Evolutionary conservation across 2,888 invertebrate species (phyloP), one percentile per base, ranked within the genome.

Genomic region (Orthosia incerta): DNA sequence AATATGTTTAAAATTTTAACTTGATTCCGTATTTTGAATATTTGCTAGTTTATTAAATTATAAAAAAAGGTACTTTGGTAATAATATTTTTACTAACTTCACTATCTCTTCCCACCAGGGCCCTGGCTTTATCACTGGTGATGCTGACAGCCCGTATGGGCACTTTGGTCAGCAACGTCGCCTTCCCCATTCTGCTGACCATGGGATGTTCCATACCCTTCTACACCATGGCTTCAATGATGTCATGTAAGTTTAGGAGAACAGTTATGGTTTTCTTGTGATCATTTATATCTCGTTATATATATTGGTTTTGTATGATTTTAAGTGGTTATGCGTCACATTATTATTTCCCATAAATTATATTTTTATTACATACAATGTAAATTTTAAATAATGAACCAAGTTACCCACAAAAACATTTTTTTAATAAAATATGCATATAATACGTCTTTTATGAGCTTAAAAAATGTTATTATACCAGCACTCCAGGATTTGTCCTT

Each of bases 141-240:
- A 92, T 94, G 93, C 87, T 89, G 56, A 73, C 74, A 0, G 93
- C 93, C 0, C 89, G 95, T 0, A 77, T 91, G 0, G 94, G 94
- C 0, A 92, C 93, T 0, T 79, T 95, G 13, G 57, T 89, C 1
- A 93, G 94, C 0, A 94, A 94, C 66, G 83, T 95, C 0, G 62
- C 87, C 1, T 95, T 95, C 63, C 94, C 95, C 0, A 81, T 94
- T 20, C 82, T 95, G 0, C 82, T 95, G 31, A 85, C 88, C 5
- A 86, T 90, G 69, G 92, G 92, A 0, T 95, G 94, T 48, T 87
- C 90, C 0, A 81, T 94, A 4, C 93, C 94, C 0, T 94, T 95
- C 86, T 94, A 87, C 69, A 89, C 90, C 0, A 88, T 95, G 81
- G 87, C 93, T 46, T 90, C 87, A 16, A 73, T 92, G 66, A 90